Conservation (phyloP, 2,113 vertebrate species). For the Cettia cetti region DNA sequence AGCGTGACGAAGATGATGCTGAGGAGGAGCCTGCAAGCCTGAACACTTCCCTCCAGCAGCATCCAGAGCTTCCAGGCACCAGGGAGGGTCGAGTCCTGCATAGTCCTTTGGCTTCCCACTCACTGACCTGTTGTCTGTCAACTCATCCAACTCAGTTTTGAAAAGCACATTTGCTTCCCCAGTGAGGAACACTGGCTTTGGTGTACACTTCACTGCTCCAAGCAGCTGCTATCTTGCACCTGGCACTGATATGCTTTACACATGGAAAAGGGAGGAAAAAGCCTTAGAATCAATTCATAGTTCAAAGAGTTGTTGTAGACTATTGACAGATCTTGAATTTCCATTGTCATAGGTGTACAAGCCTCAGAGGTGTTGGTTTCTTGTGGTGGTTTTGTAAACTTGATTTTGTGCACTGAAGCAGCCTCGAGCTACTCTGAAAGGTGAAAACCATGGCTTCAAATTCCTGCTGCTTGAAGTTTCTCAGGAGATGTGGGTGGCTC, state of each 20-base stretch:
- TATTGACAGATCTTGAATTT: background rate
- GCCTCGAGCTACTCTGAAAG: background rate
- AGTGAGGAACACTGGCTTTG: background rate
- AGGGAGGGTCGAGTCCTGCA: background rate
- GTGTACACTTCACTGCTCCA: background rate
- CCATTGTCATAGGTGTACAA: fast-evolving
- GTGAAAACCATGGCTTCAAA: background rate
- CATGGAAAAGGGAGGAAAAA: background rate
- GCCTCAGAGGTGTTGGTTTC: background rate
- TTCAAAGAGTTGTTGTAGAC: background rate
- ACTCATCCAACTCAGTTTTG: background rate
- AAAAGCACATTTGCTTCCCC: background rate
- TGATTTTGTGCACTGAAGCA: background rate
- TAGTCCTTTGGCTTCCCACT: background rate
- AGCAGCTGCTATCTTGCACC: background rate
- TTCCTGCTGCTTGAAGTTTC: background rate
- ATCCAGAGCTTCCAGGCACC: background rate
- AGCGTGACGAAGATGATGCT: background rate
- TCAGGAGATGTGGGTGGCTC: background rate
- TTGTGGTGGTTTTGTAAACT: background rate
- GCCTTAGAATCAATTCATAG: background rate
- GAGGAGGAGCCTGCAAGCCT: background rate
- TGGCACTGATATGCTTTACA: background rate
- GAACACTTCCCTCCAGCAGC: background rate
- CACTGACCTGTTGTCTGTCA: background rate